These are phyloP conservation scores for Lasiommata megera DNA, from an alignment of 2,888 invertebrate species.

Conservation along the genomic window DNA sequence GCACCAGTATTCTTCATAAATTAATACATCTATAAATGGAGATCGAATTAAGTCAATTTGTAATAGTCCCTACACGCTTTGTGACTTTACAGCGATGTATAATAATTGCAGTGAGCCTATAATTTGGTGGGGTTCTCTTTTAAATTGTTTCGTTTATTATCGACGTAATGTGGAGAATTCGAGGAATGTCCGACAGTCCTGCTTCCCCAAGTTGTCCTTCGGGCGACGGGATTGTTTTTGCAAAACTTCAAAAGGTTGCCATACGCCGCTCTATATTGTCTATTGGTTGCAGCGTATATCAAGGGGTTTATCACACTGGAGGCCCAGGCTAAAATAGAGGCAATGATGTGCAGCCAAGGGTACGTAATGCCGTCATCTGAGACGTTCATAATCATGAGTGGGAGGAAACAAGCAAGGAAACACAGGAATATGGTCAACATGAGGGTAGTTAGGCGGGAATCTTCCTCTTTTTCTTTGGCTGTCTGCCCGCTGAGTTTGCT, in stretches of 20 bases:
- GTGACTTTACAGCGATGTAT: not conserved
- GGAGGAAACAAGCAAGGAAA: conserved; percentile 92
- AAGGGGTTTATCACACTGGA: conserved; percentile 94
- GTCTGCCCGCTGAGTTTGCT: conserved; percentile 76
- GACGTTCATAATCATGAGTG: conserved; percentile 93
- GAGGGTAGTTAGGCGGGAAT: conserved; percentile 89
- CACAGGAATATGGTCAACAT: conserved; percentile 94
- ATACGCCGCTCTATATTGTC: conserved; percentile 87
- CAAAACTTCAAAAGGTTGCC: conserved; percentile 76
- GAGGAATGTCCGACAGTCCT: conserved; percentile 72
- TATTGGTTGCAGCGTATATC: conserved; percentile 94
- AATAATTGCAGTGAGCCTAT: conserved; percentile 42
- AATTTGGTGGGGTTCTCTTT: conserved; percentile 68
- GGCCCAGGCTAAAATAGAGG: conserved; percentile 94
- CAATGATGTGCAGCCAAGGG: conserved; percentile 90
- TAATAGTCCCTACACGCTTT: not conserved
- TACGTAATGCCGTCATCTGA: conserved; percentile 87
- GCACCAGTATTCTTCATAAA: too few relatives aligned
- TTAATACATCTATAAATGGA: not conserved
- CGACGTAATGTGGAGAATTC: conserved; percentile 67
- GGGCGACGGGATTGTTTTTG: conserved; percentile 58
- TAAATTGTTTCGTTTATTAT: conserved; percentile 56
- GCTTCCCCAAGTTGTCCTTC: conserved; percentile 71
- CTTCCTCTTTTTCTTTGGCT: conserved; percentile 83
- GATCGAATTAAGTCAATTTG: not conserved